phyloP scores from a whole-genome alignment of 2,888 invertebrate genomes.

The Phoenoteleia sp. region DNA sequence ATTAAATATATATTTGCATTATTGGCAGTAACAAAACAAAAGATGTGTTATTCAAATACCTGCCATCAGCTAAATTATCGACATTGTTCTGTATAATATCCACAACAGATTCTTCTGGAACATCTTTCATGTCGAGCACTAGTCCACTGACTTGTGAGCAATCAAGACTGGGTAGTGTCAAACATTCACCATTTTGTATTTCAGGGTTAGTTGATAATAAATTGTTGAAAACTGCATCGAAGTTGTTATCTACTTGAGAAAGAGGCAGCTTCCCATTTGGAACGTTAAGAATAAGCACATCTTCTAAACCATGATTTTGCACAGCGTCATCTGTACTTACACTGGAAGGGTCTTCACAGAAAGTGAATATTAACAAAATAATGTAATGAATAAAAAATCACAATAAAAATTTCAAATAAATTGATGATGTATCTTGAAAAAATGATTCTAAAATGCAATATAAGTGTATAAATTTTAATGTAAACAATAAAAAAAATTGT shows the following conservation, averaged over 20 bases:
- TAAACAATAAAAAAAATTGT: background rate
- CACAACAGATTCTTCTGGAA: no score
- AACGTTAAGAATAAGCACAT: background rate
- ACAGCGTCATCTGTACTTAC: background rate
- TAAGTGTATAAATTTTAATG: background rate
- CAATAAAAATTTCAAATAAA: background rate
- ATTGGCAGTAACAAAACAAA: background rate
- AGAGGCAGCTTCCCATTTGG: background rate
- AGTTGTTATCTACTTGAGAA: background rate
- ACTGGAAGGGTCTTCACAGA: background rate
- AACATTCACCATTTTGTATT: background rate
- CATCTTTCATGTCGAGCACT: background rate
- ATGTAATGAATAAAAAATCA: background rate
- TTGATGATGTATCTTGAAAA: background rate
- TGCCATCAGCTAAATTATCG: background rate
- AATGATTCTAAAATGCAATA: background rate
- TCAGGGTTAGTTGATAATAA: background rate
- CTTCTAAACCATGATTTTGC: background rate
- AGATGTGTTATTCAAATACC: background rate
- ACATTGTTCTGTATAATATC: conserved; percentile 3
- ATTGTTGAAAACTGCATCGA: conserved; percentile 2
- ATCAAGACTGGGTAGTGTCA: background rate
- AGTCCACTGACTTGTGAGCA: background rate
- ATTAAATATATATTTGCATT: background rate
- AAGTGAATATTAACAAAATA: background rate